Evolutionary conservation across 2,888 invertebrate species (phyloP), one percentile per base, ranked within the genome.

Genomic region (Dolichopus griseipennis): DNA sequence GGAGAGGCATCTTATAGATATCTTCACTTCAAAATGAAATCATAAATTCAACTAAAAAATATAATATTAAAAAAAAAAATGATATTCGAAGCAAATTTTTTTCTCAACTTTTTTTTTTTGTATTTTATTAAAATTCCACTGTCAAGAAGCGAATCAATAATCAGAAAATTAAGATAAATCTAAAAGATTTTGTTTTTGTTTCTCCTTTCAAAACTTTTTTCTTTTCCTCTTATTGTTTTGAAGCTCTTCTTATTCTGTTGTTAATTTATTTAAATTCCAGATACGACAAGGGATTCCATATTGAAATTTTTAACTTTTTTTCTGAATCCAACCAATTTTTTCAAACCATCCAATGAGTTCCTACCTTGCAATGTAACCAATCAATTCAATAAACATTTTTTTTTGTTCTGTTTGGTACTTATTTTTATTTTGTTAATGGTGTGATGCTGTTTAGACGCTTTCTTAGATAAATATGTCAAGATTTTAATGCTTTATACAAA

Each of bases 401-500:
- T 1, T 18, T 15, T 18, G 9, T 52, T 18, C 18, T n/a, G 1
- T 52, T 52, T 18, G 15, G 41, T 41, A 8, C 37, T 8, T 37
- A 37, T 15, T 15, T 43, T 52, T 18, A 18, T 52, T 52, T 52
- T 52, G 18, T 52, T 52, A 52, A 52, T 52, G 52, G 52, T 52
- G 52, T 52, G 52, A 52, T 52, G 52, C 52, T 52, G 52, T 52
- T 52, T 52, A 52, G 52, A 52, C 52, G 52, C 52, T 52, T 52
- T 52, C 52, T 52, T 52, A 52, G 52, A 52, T 52, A 52, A 52
- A 52, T 52, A 52, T 52, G 52, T 52, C 52, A 52, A 52, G 52
- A 52, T 52, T 52, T 52, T 52, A 52, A 52, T 52, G 52, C 52
- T 52, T 52, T 52, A 52, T 18, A 52, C 5, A 37, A 10, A 37